Base-by-base conservation (phyloP, 2,113 vertebrate species). In the Pseudorhombus dupliciocellatus region DNA sequence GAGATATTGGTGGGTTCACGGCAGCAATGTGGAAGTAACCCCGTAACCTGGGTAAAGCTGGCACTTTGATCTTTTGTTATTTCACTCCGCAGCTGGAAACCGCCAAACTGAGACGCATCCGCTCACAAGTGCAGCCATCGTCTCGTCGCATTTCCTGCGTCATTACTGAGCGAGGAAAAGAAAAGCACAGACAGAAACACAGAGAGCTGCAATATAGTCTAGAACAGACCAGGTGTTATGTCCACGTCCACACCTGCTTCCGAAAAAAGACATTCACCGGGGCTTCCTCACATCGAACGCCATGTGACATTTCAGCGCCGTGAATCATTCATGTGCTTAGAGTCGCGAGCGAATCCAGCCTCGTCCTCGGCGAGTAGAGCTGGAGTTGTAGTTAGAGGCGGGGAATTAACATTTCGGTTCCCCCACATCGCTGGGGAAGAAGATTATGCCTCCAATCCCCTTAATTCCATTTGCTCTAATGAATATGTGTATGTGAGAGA, bases 391-490 rank as follows among this genome's bases (percentile, higher is more conserved):
- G 77, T 82, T 67, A 46, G 79, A 89, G 80, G 77, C 64, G 54
- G 81, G 75, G 89, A 90, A 89, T 88, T 71, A 88, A 80, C 64
- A 26, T 77, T 83, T 87, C 48, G 69, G 67, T 86, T 82, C 78
- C 65, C 55, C 72, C 78, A 76, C 73, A 83, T 79, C 70, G 30
- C 82, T 50, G 7, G 74, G 85, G 84, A 90, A 80, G 78, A 59
- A 86, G 84, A 89, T 89, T 90, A 91, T 83, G 66, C 71, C 57
- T 80, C 66, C 79, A 89, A 90, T 89, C 84, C 87, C 79, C 66
- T 66, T 88, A 89, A 90, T 90, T 90, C 86, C 76, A 88, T 87
- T 92, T 86, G 75, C 85, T 76, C 84, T 87, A 85, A 92, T 90
- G 85, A 87, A 85, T 83, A 10, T 81, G 69, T 79, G 76, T 70